These are phyloP conservation scores for Cataglyphis livida DNA, from an alignment of 2,888 invertebrate genomes.

Conservation along the genomic window DNA sequence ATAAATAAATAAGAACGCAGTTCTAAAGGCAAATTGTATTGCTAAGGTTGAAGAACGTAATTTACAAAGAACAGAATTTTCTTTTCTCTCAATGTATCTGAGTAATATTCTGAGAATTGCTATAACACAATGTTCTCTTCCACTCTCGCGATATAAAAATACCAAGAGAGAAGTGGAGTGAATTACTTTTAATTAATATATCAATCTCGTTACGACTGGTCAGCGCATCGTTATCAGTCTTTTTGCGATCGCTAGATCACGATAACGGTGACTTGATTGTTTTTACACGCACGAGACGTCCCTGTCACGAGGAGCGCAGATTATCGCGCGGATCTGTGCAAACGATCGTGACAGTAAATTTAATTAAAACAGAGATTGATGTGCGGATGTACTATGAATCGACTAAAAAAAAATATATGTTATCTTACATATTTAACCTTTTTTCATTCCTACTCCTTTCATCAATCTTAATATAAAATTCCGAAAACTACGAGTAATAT, in stretches of 20 bases:
- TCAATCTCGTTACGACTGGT: constrained; percentile 68
- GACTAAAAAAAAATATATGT: not conserved
- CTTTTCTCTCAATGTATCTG: not conserved
- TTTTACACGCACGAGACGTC: constrained; percentile 58
- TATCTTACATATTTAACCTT: not conserved
- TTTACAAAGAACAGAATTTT: not conserved
- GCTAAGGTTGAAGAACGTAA: not conserved
- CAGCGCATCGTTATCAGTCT: constrained; percentile 57
- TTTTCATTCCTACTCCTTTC: constrained; percentile 4
- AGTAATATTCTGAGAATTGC: constrained; percentile 10
- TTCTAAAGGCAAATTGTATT: not conserved
- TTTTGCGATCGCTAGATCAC: constrained; percentile 48
- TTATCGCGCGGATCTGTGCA: constrained; percentile 55
- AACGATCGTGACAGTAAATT: constrained; percentile 55
- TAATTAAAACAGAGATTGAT: constrained; percentile 57
- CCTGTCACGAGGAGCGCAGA: constrained; percentile 44
- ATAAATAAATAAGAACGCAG: not conserved
- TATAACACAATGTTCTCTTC: constrained; percentile 2
- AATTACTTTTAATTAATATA: constrained; percentile 73
- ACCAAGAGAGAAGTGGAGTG: constrained; percentile 15
- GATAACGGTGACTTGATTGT: constrained; percentile 57
- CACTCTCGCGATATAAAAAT: constrained; percentile 34
- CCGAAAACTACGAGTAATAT: not conserved
- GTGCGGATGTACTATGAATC: not conserved
- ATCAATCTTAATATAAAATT: not conserved